Evolutionary conservation across 2,888 invertebrate species (phyloP).

Genomic region (Exocentrus adspersus): DNA sequence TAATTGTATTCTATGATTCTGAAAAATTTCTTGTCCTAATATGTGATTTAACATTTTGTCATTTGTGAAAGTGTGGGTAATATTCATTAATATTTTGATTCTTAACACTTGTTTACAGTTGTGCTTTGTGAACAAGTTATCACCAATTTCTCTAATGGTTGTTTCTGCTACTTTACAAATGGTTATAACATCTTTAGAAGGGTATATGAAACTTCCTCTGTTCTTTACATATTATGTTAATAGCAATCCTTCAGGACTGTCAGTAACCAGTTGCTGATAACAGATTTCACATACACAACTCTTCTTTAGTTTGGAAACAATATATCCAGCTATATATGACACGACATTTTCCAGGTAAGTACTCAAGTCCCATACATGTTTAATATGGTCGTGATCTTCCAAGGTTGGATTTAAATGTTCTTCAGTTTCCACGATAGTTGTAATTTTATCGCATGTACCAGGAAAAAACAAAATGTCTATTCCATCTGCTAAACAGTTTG

Average conservation of each 20-base stretch:
- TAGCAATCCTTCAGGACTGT: too few species aligned
- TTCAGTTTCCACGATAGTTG: too few species aligned
- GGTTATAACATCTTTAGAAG: constrained; percentile 5
- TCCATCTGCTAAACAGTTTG: background rate
- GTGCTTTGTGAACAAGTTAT: background rate
- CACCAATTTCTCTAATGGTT: background rate
- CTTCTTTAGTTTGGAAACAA: constrained; percentile 3
- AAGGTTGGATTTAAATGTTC: too few species aligned
- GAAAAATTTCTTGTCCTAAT: background rate
- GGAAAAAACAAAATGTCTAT: background rate
- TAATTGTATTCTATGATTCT: background rate
- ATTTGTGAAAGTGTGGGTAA: background rate
- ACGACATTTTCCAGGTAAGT: constrained; percentile 14
- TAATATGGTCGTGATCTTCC: constrained; percentile 13
- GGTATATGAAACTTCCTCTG: background rate
- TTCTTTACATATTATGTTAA: background rate
- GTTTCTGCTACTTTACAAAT: constrained; percentile 4
- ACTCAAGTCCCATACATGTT: constrained; percentile 11
- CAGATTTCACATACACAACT: constrained; percentile 11
- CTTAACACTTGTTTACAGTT: background rate
- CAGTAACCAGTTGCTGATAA: background rate
- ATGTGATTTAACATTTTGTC: background rate
- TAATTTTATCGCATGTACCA: background rate
- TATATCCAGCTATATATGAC: constrained; percentile 25
- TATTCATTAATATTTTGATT: background rate